phyloP scores from a whole-genome alignment of 2,113 vertebrate genomes.

The Tapirus terrestris region DNA sequence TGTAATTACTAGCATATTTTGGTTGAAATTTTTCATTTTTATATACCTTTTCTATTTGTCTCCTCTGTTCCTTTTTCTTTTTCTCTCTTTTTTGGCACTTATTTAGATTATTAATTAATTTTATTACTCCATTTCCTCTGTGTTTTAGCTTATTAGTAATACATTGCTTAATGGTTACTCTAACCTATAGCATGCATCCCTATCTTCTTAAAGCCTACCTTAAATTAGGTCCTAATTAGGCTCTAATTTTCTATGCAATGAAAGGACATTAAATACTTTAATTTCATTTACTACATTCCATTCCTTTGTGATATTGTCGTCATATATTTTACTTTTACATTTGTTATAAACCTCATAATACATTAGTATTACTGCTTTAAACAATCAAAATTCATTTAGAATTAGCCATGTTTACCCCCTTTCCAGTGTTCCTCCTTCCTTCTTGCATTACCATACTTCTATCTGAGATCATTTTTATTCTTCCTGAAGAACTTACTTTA shows the following conservation, averaged over 20 bases:
- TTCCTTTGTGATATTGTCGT: background rate
- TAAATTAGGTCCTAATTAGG: background rate
- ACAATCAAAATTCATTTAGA: background rate
- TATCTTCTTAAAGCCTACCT: background rate
- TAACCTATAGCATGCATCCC: background rate
- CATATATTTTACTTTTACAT: background rate
- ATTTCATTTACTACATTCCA: background rate
- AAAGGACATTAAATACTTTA: background rate
- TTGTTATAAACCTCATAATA: background rate
- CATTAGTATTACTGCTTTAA: background rate
- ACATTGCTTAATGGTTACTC: background rate
- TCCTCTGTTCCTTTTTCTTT: background rate
- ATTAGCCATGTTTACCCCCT: background rate
- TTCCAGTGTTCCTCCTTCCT: background rate
- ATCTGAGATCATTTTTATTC: background rate
- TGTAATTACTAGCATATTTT: background rate
- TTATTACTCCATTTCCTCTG: background rate
- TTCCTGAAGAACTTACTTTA: background rate
- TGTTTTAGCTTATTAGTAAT: background rate
- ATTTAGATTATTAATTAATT: background rate
- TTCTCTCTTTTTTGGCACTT: background rate
- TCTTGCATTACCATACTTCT: background rate
- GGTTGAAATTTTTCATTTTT: background rate
- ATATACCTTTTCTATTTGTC: background rate
- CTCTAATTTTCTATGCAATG: conserved; percentile 6